A percentile compares a stretch with the other conserved stretches of the same genome.
Conservation (phyloP, 2,113 vertebrate genomes). For the Nycticorax nycticorax region DNA sequence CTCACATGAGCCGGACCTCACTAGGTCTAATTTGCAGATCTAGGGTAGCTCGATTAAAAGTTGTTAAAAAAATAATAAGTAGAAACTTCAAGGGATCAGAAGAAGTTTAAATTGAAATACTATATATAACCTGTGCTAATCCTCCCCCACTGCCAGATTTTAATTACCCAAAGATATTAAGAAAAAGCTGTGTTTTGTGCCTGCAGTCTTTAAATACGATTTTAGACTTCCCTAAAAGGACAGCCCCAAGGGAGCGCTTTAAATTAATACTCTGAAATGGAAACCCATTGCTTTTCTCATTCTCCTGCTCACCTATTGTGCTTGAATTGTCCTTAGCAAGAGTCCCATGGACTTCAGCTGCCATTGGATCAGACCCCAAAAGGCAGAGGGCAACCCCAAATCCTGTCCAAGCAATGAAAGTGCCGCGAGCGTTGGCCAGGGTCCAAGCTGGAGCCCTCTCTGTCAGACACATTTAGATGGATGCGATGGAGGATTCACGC, state of each 20-base stretch:
- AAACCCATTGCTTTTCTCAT: neutral
- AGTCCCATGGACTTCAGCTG: neutral
- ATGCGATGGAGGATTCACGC: neutral
- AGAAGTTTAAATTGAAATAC: neutral
- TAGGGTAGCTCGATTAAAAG: neutral
- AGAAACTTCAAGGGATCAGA: neutral
- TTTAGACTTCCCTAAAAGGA: neutral
- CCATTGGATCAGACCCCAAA: neutral
- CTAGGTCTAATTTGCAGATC: neutral
- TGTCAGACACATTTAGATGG: neutral
- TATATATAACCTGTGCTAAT: neutral
- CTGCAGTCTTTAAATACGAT: neutral
- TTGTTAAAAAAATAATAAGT: neutral
- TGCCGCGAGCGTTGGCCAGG: neutral
- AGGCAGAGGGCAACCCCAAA: neutral
- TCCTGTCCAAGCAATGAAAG: neutral
- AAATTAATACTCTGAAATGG: neutral
- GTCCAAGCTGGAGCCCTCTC: neutral
- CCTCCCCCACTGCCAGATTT: constrained; percentile 16
- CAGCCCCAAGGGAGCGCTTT: neutral
- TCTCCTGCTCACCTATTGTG: neutral
- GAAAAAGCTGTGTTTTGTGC: neutral
- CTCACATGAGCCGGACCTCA: neutral
- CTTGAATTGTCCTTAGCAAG: neutral
- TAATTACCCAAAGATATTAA: neutral